Base-by-base conservation (phyloP, 2,888 invertebrate genomes). In the Myopa tessellatipennis region DNA sequence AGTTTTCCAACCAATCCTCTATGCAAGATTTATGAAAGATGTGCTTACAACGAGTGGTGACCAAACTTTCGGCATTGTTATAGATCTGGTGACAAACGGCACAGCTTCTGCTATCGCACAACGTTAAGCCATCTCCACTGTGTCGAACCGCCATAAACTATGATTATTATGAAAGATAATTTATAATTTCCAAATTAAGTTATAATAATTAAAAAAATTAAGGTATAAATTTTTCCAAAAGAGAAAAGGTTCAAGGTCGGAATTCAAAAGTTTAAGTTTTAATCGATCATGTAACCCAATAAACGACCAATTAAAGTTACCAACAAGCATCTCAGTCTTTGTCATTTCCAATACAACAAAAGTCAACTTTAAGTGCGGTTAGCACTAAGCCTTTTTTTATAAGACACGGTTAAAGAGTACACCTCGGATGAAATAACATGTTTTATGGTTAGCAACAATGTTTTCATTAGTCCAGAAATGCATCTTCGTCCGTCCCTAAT, bases 11-110 rank as follows among this genome's bases (percentile, higher is more conserved):
- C 74, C 63, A 74, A 36, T 65, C 12, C 36, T 10, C 3, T 38
- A 74, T n/a, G 45, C 74, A 74, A 8, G 3, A 34, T 67, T 52
- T 67, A 34, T 74, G 74, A 45, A 74, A 74, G 36, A 65, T 34
- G 40, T 74, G 74, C 10, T 74, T 63, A 36, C 74, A 74, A 5
- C 36, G 18, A 14, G 74, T 65, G 34, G 34, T 16, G 16, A 50
- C 50, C 16, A 74, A 36, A 38, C 4, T 12, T 4, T 52, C 63
- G 4, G n/a, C 7, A 55, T 63, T 63, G 36, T 65, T 63, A 55
- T 18, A 65, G 10, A 12, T 52, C 16, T 16, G 36, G 4, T 5
- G 52, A 40, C 74, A 74, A 6, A 74, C 16, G 5, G 65, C 16
- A 38, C 65, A 74, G n/a, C 26, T 34, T 50, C 26, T 18, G 6